phyloP scores from a whole-genome alignment of 1,140 invertebrate genomes.

The Uloborus diversus region DNA sequence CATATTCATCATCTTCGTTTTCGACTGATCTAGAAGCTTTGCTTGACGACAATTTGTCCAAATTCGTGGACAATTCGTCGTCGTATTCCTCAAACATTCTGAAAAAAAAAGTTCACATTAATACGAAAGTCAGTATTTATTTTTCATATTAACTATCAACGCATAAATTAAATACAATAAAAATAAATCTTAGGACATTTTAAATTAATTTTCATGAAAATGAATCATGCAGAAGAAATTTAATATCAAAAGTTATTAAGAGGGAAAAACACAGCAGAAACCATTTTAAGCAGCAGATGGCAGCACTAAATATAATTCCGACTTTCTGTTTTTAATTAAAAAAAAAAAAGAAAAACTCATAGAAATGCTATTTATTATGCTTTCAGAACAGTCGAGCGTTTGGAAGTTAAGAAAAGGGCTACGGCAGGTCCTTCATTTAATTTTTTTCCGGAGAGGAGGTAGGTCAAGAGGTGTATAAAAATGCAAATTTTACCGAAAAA shows the following conservation, averaged over 20 bases:
- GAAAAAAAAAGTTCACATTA: not conserved
- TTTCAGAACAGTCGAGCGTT: too few species aligned
- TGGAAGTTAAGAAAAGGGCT: too few species aligned
- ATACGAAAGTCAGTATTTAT: not conserved
- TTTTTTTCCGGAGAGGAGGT: too few species aligned
- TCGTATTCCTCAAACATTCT: constrained; percentile 57
- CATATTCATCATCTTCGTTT: constrained; percentile 61
- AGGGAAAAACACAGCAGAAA: too few species aligned
- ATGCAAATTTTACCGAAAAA: too few species aligned
- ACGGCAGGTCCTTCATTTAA: too few species aligned
- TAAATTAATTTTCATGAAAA: not conserved
- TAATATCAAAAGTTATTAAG: not conserved
- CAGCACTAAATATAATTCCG: too few species aligned
- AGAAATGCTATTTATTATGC: too few species aligned
- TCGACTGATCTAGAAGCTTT: constrained; percentile 30
- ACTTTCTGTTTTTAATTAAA: too few species aligned
- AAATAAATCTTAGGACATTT: not conserved
- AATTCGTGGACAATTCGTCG: constrained; percentile 37
- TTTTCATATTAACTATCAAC: not conserved
- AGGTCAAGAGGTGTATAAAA: too few species aligned
- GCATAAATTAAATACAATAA: not conserved
- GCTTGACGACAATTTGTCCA: not conserved
- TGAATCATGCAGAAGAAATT: not conserved
- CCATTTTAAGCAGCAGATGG: too few species aligned
- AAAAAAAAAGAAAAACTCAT: too few species aligned